Evolutionary conservation across 2,797 vertebrate genomes (phyloP), one percentile per base, ranked within the genome.

Genomic region (Acrocephalus scirpaceus): DNA sequence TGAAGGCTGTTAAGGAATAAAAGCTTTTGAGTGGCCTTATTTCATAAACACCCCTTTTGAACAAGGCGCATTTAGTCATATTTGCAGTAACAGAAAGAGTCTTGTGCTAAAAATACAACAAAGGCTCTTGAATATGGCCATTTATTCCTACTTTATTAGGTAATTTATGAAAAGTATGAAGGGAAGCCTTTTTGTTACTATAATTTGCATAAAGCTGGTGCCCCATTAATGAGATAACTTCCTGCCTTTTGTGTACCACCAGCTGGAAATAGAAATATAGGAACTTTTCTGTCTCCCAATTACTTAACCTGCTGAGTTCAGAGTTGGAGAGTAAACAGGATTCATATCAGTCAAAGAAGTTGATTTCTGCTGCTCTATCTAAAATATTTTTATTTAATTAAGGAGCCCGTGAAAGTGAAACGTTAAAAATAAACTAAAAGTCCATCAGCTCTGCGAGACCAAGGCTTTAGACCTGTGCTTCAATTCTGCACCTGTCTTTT

Each of bases 91-190:
- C 98, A 98, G 98, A 98, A 98, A 98, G 97, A 97, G 98, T 98
- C 97, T 98, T 98, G 98, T 98, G 97, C 98, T 98, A 98, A 98
- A 98, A 98, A 98, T 98, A 98, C 98, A 98, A 98, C 98, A 98
- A 98, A 98, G 98, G 93, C 97, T 97, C 96, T 98, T 98, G 98
- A 98, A 98, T 98, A 98, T 98, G 97, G 96, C 98, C 98, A 98
- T 98, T 98, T 98, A 98, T 98, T 98, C 98, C 97, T 97, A 98
- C 97, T 98, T 98, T 98, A 98, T 98, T 98, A 98, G 98, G 98
- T 98, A 98, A 98, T 98, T 98, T 98, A 98, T 98, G 97, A 98
- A 97, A 97, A 97, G 97, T 98, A 98, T 98, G 98, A 98, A 98
- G 98, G 98, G 98, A 98, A 98, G 98, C 97, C 98, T 98, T 98